These are phyloP conservation scores for Xyliphius kryptos DNA, from an alignment of 2,113 vertebrate genomes.

Conservation along the genomic window DNA sequence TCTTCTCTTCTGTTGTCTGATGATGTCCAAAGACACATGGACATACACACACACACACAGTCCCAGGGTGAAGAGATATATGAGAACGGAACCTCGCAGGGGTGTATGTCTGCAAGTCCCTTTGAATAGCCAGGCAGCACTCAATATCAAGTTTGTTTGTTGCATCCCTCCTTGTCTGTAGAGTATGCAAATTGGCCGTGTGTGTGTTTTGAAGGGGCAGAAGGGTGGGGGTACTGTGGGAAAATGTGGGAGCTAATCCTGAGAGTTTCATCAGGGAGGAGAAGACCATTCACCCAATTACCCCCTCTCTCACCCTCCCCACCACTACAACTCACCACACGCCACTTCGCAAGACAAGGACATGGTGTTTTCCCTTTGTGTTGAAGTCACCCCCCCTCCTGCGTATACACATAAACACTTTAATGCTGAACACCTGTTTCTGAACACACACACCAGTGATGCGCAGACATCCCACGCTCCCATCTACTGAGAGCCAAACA, in stretches of 20 bases:
- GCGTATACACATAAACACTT: constrained; percentile 51
- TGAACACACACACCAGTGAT: constrained; percentile 51
- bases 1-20: constrained; percentile 3
- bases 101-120: constrained; percentile 29
- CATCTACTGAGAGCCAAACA: constrained; percentile 53
- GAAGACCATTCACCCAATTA: constrained; percentile 63
- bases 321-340: constrained; percentile 44
- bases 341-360: constrained; percentile 45
- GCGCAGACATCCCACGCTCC: constrained; percentile 44
- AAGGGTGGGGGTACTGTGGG: constrained; percentile 60
- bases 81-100: constrained; percentile 26
- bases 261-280: constrained; percentile 65
- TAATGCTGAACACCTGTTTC: constrained; percentile 65
- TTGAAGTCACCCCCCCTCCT: constrained; percentile 38
- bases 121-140: constrained; percentile 55
- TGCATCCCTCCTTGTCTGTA: constrained; percentile 65
- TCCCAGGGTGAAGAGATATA: constrained; percentile 10
- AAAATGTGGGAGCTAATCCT: constrained; percentile 73
- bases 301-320: constrained; percentile 33
- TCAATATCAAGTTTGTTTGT: constrained; percentile 69
- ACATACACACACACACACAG: constrained; percentile 16
- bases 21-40: constrained; percentile 8
- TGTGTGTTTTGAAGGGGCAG: constrained; percentile 37
- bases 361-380: constrained; percentile 49
- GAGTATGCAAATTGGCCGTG: constrained; percentile 64